phyloP scores from a whole-genome alignment of 1,140 invertebrate genomes.

The Neodiprion fabricii region DNA sequence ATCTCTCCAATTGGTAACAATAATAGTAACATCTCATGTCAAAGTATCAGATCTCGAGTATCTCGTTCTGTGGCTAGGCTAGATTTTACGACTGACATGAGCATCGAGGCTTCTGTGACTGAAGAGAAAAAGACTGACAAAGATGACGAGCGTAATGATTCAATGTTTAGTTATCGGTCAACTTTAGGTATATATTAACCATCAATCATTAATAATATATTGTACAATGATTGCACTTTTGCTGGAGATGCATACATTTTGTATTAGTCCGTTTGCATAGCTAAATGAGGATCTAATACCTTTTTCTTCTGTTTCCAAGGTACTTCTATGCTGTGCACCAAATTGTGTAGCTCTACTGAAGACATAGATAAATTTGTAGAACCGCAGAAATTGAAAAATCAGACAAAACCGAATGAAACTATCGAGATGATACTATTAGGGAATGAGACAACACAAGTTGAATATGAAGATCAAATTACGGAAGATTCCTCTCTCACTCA shows the following conservation, averaged over 20 bases:
- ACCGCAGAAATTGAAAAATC: neutral
- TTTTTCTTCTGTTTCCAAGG: slow-evolving; percentile 17
- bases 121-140: slow-evolving; percentile 13
- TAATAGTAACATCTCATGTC: slow-evolving; percentile 38
- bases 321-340: slow-evolving; percentile 10
- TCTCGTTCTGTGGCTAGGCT: slow-evolving; percentile 39
- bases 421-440: slow-evolving; percentile 24
- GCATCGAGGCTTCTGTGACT: slow-evolving; percentile 35
- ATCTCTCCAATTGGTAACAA: slow-evolving; percentile 49
- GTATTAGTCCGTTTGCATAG: no score
- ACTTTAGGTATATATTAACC: neutral
- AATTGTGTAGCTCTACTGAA: neutral
- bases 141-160: slow-evolving; percentile 14
- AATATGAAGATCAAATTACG: slow-evolving; percentile 5
- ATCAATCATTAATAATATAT: no score
- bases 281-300: neutral
- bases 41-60: slow-evolving; percentile 39
- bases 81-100: slow-evolving; percentile 50
- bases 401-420: slow-evolving; percentile 23
- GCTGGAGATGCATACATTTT: no score
- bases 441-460: slow-evolving; percentile 22
- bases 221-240: no score
- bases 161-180: slow-evolving; percentile 13
- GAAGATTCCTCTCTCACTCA: neutral
- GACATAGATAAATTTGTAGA: slow-evolving; percentile 10